Conservation (phyloP, 2,888 invertebrate species). For the Dicyrtoma fusca region DNA sequence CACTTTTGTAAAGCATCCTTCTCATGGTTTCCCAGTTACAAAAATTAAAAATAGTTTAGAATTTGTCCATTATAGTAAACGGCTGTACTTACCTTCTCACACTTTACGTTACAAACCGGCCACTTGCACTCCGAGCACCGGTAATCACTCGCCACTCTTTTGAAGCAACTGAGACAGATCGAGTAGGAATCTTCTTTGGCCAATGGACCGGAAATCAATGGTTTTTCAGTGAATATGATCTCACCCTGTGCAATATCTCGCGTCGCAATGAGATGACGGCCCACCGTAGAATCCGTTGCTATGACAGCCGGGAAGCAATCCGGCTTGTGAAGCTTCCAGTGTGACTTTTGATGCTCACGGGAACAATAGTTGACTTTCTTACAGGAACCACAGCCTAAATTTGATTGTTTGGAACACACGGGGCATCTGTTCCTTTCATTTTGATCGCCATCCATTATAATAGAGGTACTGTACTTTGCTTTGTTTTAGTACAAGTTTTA, state of each 20-base stretch:
- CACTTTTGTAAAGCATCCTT: background rate
- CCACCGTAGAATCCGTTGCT: conserved; percentile 36
- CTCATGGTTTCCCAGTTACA: background rate
- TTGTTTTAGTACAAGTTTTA: too few relatives aligned
- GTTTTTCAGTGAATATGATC: conserved; percentile 51
- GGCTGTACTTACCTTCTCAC: conserved; percentile 53
- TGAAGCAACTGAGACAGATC: conserved; percentile 49
- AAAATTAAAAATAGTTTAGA: background rate
- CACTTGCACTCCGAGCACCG: conserved; percentile 49
- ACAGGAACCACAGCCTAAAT: conserved; percentile 35
- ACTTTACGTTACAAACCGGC: conserved; percentile 49
- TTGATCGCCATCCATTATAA: too few relatives aligned
- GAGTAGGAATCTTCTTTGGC: conserved; percentile 29
- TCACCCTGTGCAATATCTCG: conserved; percentile 47
- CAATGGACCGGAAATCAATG: conserved; percentile 45
- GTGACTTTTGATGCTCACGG: conserved; percentile 46
- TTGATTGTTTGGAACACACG: conserved; percentile 1
- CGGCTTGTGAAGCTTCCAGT: conserved; percentile 49
- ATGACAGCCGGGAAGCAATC: conserved; percentile 50
- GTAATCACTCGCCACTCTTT: conserved; percentile 41
- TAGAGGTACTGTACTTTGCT: too few relatives aligned
- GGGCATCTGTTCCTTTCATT: conserved; percentile 6
- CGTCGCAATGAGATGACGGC: conserved; percentile 51
- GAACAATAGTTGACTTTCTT: conserved; percentile 42
- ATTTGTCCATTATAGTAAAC: too few relatives aligned